A percentile compares a stretch with the other conserved stretches of the same genome.
Conservation (phyloP, 2,797 vertebrate species). For the Aselliscus stoliczkanus region DNA sequence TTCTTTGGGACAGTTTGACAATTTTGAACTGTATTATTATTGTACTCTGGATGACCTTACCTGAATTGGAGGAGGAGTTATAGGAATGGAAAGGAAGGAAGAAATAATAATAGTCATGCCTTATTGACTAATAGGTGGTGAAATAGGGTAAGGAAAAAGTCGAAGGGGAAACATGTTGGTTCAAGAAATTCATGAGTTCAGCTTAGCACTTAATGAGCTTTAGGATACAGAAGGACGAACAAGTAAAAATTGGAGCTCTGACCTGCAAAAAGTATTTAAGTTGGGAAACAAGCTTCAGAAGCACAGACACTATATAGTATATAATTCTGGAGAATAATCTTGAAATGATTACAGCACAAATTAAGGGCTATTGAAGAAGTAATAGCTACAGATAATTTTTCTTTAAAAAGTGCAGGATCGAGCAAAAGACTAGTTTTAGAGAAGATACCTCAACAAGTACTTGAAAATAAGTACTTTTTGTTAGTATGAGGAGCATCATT, state of each 20-base stretch:
- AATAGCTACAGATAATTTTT: background rate
- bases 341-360: background rate
- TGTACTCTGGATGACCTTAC: background rate
- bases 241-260: background rate
- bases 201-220: background rate
- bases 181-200: background rate
- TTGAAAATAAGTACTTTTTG: background rate
- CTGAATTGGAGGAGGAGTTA: background rate
- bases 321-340: background rate
- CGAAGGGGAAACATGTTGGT: background rate
- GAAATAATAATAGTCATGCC: background rate
- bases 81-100: background rate
- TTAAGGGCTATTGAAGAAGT: background rate
- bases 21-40: background rate
- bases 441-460: background rate
- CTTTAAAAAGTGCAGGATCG: background rate
- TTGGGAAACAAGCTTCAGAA: background rate
- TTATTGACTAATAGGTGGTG: background rate
- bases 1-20: background rate
- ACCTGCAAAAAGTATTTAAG: background rate
- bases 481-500: background rate
- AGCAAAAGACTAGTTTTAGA: background rate
- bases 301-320: background rate
- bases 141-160: background rate
- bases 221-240: background rate